Conservation (phyloP, 2,113 vertebrate species). For the Mirza zaza region DNA sequence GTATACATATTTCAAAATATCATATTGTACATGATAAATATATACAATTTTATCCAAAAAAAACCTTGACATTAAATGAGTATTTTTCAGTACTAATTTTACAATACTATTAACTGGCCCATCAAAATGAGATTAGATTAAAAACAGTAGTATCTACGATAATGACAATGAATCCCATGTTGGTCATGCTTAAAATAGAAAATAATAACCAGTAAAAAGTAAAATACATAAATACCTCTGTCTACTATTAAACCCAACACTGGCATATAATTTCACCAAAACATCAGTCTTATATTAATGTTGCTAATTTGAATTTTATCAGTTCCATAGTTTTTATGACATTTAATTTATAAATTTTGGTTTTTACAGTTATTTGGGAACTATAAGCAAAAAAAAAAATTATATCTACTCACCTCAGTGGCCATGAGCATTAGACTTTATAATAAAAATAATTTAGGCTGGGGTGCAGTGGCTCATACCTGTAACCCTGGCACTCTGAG, state of each 20-base stretch:
- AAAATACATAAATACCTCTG: background rate
- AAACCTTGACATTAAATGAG: background rate
- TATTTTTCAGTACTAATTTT: background rate
- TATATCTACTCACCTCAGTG: background rate
- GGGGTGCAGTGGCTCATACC: too few relatives aligned
- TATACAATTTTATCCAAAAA: background rate
- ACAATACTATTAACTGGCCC: background rate
- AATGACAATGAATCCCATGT: background rate
- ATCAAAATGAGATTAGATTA: background rate
- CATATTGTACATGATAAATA: background rate
- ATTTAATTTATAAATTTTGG: background rate
- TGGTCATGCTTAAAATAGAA: constrained; percentile 25
- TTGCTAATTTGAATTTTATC: background rate
- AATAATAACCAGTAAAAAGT: constrained; percentile 22
- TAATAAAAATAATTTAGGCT: background rate
- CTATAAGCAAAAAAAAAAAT: background rate
- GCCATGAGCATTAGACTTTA: background rate
- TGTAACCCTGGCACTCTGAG: too few relatives aligned
- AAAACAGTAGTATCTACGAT: background rate
- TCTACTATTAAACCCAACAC: background rate
- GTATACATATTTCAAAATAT: background rate
- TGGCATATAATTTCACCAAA: constrained; percentile 12
- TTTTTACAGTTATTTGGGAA: background rate
- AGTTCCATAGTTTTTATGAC: background rate
- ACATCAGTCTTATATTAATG: background rate